Base-by-base conservation (phyloP, 2,113 vertebrate species). In the Bombycilla garrulus region DNA sequence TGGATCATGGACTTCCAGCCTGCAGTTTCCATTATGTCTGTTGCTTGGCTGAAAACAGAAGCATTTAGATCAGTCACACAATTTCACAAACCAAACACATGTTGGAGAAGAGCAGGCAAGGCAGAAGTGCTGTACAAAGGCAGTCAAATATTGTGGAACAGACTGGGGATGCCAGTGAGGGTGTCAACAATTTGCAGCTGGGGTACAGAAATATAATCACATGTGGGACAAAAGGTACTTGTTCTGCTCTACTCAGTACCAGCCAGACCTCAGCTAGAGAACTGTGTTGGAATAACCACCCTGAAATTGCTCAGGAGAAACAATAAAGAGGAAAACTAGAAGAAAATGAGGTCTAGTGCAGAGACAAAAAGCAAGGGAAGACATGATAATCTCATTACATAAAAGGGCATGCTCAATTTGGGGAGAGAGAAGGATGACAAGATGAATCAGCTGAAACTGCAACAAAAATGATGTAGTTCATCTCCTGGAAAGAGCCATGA, bases 1-100 rank as follows among this genome's bases (percentile, higher is more conserved):
- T 99, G 99, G 98, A 99, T 99, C 99, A 99, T 99, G 97, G 99
- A 99, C 98, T 99, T 99, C 99, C 99, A 99, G 95, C 99, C 99
- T 70, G 99, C 98, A 54, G 99, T 99, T 97, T 99, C 99, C 99
- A 99, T 99, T 98, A 99, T 99, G 94, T 99, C 99, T 66, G 99
- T 98, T 86, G 99, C 98, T 97, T 99, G 99, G 97, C 99, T 99
- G 98, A 93, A 98, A 99, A 98, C 96, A 98, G 92, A 98, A 93
- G 90, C 14, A 96, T 67, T 93, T 54, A 97, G 47, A 88, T 95
- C 6, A 93, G 91, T 91, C 86, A 96, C 67, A 88, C 42, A 80
- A 82, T 80, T 88, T 95, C 36, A 86, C 72, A 89, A 84, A 89
- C 22, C 47, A 71, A 92, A 91, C 0, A 64, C 62, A 81, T 33